phyloP scores from a whole-genome alignment of 2,888 invertebrate genomes.

The Bibio marci region DNA sequence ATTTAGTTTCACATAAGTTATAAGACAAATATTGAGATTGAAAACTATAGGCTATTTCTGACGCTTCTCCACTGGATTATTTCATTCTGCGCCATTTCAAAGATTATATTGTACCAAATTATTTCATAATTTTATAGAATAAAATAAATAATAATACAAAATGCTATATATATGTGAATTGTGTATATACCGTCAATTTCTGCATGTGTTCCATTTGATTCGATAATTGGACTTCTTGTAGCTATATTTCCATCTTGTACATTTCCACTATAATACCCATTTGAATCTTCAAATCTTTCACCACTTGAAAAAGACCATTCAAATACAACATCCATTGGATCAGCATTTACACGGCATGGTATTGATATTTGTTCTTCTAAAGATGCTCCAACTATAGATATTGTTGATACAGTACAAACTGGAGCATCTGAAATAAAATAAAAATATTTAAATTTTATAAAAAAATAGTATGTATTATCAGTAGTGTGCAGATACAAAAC shows the following conservation, averaged over 20 bases:
- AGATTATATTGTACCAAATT: too few relatives aligned
- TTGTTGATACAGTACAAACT: constrained; percentile 53
- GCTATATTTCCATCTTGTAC: constrained; percentile 35
- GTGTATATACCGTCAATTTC: constrained; percentile 28
- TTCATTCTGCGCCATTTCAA: too few relatives aligned
- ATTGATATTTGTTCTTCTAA: constrained; percentile 66
- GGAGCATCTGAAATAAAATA: constrained; percentile 50
- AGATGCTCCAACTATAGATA: constrained; percentile 68
- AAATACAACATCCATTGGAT: constrained; percentile 70
- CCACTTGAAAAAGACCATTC: constrained; percentile 85
- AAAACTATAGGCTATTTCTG: too few relatives aligned
- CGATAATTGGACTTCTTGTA: constrained; percentile 26
- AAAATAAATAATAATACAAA: too few relatives aligned
- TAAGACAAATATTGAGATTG: too few relatives aligned
- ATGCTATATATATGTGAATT: too few relatives aligned
- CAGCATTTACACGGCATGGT: constrained; percentile 74
- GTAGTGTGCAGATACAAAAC: not conserved
- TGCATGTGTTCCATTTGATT: constrained; percentile 28
- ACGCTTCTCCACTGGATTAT: too few relatives aligned
- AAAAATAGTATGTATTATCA: not conserved
- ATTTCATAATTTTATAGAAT: too few relatives aligned
- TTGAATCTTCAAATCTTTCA: constrained; percentile 65
- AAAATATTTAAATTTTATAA: constrained; percentile 5
- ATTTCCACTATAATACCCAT: constrained; percentile 36
- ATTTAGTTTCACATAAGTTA: too few relatives aligned